These are phyloP conservation scores for Drosophila pseudotalamancana DNA, from an alignment of 2,888 invertebrate genomes.

Conservation along the genomic window DNA sequence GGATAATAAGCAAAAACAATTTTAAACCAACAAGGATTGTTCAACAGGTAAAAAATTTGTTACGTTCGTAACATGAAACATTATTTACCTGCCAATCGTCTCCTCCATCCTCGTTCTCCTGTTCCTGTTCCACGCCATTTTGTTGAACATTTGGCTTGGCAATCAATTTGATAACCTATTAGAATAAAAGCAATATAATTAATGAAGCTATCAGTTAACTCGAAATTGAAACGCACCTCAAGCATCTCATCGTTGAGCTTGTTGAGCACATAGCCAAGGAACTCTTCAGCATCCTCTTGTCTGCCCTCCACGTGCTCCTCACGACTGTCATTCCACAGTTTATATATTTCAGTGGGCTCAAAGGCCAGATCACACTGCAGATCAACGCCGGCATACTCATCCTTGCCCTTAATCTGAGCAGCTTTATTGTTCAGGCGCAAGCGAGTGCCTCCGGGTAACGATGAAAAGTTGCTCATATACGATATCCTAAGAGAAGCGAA, in stretches of 20 bases:
- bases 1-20: no score
- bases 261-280: constrained; percentile 95
- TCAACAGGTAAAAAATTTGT: not conserved
- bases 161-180: constrained; percentile 86
- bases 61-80: not conserved
- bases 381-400: constrained; percentile 85
- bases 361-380: constrained; percentile 91
- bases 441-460: constrained; percentile 86
- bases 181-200: not conserved
- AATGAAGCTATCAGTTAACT: not conserved
- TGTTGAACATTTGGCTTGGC: constrained; percentile 85
- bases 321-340: constrained; percentile 91
- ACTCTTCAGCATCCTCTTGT: constrained; percentile 99
- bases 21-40: not conserved
- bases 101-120: constrained; percentile 83
- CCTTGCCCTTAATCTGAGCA: constrained; percentile 80
- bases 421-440: constrained; percentile 84
- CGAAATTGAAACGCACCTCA: constrained; percentile 86
- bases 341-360: constrained; percentile 94
- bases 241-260: constrained; percentile 98
- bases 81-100: constrained; percentile 84
- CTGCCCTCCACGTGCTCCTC: constrained; percentile 91
- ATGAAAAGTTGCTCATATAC: constrained; percentile 89
- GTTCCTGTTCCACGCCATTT: constrained; percentile 84
- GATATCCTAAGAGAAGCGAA: constrained; percentile 85